A percentile compares a stretch with the other conserved stretches of the same genome.
Conservation (phyloP, 2,797 vertebrate genomes). For the Coreius guichenoti region DNA sequence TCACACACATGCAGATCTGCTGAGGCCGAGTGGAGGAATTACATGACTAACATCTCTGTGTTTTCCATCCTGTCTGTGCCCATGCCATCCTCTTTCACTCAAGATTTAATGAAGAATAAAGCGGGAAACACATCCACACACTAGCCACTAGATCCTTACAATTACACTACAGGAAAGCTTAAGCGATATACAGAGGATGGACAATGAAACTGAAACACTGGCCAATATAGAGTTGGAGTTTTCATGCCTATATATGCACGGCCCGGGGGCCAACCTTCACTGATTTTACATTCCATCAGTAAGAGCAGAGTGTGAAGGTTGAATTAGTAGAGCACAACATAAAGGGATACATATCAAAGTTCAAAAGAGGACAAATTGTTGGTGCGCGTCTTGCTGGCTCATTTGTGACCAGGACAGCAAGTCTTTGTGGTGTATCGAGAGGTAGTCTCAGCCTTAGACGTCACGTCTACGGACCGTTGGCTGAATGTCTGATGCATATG, state of each 20-base stretch:
- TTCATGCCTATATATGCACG: not conserved
- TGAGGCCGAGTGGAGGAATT: not conserved
- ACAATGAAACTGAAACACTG: not conserved
- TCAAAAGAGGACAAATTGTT: not conserved
- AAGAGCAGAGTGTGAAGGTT: too few species aligned
- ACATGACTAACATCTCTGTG: not conserved
- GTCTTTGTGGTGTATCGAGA: not conserved
- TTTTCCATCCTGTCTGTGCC: not conserved
- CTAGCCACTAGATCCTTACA: not conserved
- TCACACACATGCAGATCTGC: constrained; percentile 11
- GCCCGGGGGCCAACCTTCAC: too few species aligned
- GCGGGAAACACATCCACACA: not conserved
- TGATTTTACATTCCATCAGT: too few species aligned
- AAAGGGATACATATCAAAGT: not conserved
- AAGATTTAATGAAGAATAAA: constrained; percentile 34
- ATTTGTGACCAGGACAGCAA: not conserved
- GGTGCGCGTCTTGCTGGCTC: not conserved
- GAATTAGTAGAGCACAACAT: not conserved
- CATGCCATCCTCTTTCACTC: not conserved
- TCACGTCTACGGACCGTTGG: too few species aligned
- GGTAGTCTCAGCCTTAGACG: too few species aligned
- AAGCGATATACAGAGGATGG: too few species aligned
- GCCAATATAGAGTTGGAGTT: not conserved
- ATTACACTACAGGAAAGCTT: not conserved
- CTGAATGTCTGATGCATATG: too few species aligned